Conservation (phyloP, 2,888 invertebrate species). For the Julus scanicus region DNA sequence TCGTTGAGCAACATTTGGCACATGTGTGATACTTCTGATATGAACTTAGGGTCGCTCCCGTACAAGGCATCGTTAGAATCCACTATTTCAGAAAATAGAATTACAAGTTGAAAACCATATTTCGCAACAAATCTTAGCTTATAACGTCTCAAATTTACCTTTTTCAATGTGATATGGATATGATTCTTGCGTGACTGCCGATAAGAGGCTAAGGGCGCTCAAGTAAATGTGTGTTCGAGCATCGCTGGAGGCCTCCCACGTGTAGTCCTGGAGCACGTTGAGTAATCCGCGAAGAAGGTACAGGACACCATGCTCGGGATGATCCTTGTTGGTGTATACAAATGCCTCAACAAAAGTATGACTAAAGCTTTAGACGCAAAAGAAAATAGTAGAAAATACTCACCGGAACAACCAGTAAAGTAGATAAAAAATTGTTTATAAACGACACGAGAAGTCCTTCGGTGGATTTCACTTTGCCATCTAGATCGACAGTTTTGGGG, state of each 20-base stretch:
- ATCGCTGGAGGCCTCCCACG: conserved; percentile 69
- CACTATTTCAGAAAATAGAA: conserved; percentile 70
- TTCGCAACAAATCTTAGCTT: background rate
- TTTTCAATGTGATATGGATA: conserved; percentile 88
- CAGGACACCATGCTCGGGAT: conserved; percentile 86
- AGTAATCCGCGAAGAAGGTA: conserved; percentile 83
- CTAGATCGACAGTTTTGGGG: conserved; percentile 76
- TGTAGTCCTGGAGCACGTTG: conserved; percentile 80
- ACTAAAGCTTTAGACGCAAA: background rate
- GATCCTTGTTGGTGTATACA: conserved; percentile 73
- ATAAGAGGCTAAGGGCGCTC: conserved; percentile 80
- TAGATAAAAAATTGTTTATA: conserved; percentile 80
- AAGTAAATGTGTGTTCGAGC: conserved; percentile 75
- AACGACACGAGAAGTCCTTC: conserved; percentile 70
- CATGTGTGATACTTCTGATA: conserved; percentile 81
- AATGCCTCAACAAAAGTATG: too few relatives aligned
- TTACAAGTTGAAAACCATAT: conserved; percentile 59
- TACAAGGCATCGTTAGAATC: conserved; percentile 93
- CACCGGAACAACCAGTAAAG: conserved; percentile 84
- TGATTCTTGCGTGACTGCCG: conserved; percentile 81
- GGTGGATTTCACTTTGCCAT: conserved; percentile 78
- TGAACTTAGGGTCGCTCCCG: conserved; percentile 87
- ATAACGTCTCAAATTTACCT: conserved; percentile 69
- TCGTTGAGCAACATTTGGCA: conserved; percentile 82
- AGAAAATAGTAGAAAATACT: conserved; percentile 60